phyloP scores from a whole-genome alignment of 2,113 vertebrate species.

The Brachyhypopomus occidentalis region DNA sequence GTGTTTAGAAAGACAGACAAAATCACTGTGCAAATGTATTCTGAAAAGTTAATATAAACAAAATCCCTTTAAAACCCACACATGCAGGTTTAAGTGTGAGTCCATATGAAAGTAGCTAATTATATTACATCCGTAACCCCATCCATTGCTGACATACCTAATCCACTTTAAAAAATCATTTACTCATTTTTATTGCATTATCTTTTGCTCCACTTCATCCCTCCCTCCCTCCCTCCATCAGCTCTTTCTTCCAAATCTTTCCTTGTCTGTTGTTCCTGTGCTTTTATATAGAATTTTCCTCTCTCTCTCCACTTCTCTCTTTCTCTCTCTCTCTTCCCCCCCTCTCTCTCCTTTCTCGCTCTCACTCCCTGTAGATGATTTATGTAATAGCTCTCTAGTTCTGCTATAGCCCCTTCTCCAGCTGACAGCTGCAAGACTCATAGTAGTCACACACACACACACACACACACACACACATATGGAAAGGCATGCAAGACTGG shows the following conservation, averaged over 20 bases:
- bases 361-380: slow-evolving; percentile 27
- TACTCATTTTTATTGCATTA: slow-evolving; percentile 44
- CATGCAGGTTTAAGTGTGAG: slow-evolving; percentile 1
- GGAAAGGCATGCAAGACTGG: too few species aligned
- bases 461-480: not conserved
- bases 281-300: too few species aligned
- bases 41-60: not conserved
- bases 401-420: slow-evolving; percentile 69
- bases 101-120: slow-evolving; percentile 16
- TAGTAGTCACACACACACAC: not conserved
- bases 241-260: not conserved
- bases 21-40: not conserved
- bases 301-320: not conserved
- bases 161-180: slow-evolving; percentile 40
- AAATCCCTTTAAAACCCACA: not conserved
- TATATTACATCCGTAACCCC: slow-evolving; percentile 29
- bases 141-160: slow-evolving; percentile 38
- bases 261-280: not conserved
- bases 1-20: too few species aligned
- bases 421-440: slow-evolving; percentile 10
- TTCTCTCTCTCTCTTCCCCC: not conserved
- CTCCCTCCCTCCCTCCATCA: not conserved
- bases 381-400: slow-evolving; percentile 68
- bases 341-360: not conserved
- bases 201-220: slow-evolving; percentile 22